Conservation (phyloP, 2,113 vertebrate species). For the Gracilinanus agilis region DNA sequence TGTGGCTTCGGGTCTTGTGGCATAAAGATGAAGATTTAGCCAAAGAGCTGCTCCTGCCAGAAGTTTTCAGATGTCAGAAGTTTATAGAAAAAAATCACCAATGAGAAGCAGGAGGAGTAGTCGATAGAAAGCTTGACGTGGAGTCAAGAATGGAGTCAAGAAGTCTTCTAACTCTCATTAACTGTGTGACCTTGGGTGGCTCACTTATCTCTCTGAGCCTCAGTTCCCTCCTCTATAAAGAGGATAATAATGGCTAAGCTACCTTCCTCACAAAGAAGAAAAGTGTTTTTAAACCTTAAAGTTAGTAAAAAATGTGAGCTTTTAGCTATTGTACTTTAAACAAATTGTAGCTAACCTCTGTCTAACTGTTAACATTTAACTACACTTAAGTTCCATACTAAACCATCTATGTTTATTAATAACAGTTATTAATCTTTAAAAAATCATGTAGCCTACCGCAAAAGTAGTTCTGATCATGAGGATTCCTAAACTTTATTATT, state of each 20-base stretch:
- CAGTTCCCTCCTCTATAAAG: not conserved
- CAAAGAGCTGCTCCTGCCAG: not conserved
- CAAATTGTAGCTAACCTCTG: not conserved
- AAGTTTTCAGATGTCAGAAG: not conserved
- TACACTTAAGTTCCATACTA: not conserved
- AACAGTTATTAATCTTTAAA: too few species aligned
- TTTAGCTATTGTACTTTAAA: not conserved
- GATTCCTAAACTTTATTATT: too few species aligned
- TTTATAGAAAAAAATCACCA: not conserved
- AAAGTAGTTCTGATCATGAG: too few species aligned
- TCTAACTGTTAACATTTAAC: not conserved
- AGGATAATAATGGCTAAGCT: not conserved
- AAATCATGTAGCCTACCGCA: too few species aligned
- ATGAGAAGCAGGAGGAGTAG: not conserved
- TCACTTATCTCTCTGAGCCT: not conserved
- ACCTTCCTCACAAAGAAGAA: not conserved
- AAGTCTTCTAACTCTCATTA: not conserved
- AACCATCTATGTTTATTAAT: too few species aligned
- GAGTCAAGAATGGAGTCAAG: not conserved
- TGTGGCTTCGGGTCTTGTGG: not conserved
- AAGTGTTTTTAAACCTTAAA: not conserved
- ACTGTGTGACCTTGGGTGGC: not conserved
- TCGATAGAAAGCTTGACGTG: not conserved
- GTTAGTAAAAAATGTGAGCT: not conserved
- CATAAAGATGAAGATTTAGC: not conserved